phyloP scores from a whole-genome alignment of 2,797 vertebrate genomes.

The Phataginus tricuspis region DNA sequence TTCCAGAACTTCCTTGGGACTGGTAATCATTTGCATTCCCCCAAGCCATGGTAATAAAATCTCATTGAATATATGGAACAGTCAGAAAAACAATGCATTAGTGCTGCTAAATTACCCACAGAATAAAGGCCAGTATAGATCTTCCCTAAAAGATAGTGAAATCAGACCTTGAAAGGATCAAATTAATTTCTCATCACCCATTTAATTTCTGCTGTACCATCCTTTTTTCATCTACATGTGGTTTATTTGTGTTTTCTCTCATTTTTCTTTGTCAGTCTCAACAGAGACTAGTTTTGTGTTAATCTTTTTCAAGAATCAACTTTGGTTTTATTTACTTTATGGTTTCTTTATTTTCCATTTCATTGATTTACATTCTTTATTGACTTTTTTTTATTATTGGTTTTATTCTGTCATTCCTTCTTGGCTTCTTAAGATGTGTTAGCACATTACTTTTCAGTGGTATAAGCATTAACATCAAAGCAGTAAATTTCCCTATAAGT shows the following conservation, averaged over 20 bases:
- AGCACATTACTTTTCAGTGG: background rate
- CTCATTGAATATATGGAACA: background rate
- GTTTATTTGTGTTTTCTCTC: background rate
- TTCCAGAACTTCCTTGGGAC: background rate
- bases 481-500: background rate
- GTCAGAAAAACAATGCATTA: background rate
- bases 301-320: background rate
- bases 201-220: background rate
- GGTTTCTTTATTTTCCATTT: background rate
- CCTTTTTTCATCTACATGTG: background rate
- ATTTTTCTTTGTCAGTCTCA: constrained; percentile 2
- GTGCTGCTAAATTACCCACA: background rate
- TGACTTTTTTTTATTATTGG: background rate
- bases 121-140: background rate
- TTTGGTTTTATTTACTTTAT: background rate
- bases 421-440: background rate
- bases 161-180: background rate
- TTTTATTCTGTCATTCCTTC: background rate
- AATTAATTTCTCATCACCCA: background rate
- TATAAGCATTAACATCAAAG: background rate
- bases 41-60: background rate
- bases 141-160: background rate
- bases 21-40: background rate
- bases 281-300: background rate
- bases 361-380: background rate